Evolutionary conservation across 1,140 invertebrate species (phyloP), one percentile per base, ranked within the genome.

Genomic region (Drosophila watanabei): DNA sequence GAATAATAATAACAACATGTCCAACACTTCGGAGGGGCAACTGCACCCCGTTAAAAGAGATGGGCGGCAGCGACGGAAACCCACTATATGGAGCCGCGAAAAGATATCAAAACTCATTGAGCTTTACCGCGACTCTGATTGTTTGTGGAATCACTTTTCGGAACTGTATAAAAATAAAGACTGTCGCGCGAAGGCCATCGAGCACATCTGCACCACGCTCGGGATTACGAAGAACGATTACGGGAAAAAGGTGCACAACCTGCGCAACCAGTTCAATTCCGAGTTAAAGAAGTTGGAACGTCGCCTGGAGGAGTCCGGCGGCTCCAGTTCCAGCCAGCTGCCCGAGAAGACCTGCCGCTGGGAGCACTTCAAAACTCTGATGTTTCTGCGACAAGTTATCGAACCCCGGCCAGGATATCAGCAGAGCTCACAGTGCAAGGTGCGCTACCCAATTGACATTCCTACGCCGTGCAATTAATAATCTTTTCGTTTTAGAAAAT

Each of bases 181-280:
- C 11, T 91, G 82, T 33, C 76, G 92, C 7, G 65, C 58, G 5
- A 82, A 82, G 32, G 88, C 92, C 8, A 93, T 93, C 41, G 65
- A 82, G 10, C 39, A 66, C 13, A 93, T 93, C 13, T 92, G 91
- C 24, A 11, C 32, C 3, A 33, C 66, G 5, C 63, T 93, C 0
- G 77, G 70, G 7, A 91, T 93, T 4, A 76, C 86, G 0, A 93
- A 91, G 48, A 66, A 84, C 35, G 87, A 92, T 14, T 93, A 92
- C 63, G 91, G 76, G 1, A 93, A 93, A 41, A 93, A 93, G 56
- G 83, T 93, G 2, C 92, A 93, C 46, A 93, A 93, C 33, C 64
- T 93, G 10, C 81, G 92, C 0, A 93, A 93, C 39, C 92, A 93
- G 48, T 93, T 92, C 45, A 93, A 92, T 46, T 80, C 91, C 2